Evolutionary conservation across 2,113 vertebrate species (phyloP), one percentile per base, ranked within the genome.

Genomic region (Clarias magur): DNA sequence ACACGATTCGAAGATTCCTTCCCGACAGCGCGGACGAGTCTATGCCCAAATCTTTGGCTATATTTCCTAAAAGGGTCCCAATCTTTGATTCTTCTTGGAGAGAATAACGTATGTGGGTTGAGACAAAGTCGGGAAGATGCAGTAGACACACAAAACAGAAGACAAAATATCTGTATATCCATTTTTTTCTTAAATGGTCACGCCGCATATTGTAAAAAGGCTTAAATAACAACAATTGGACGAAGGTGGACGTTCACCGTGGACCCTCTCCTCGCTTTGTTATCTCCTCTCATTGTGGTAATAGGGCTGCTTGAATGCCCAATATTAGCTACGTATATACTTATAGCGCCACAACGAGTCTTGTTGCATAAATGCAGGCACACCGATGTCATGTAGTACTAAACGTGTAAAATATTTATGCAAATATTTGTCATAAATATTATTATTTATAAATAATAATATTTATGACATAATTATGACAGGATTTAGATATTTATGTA

Each of bases 1-100:
- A 92, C 21, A 94, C 91, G 1, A 95, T 92, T 2, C 95, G 93
- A 21, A 95, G 91, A 85, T 94, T 94, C 67, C 94, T 93, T 0
- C 89, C 91, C 13, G 82, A 1, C 76, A 94, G 19, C 85, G 87
- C 88, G 4, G 90, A 89, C 0, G 89, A 42, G 86, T 95, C 93
- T 62, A 95, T 88, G 57, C 93, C 94, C 25, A 96, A 90, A 84
- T 96, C 94, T 85, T 95, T 95, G n/a, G 93, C 94, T 38, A 96
- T 85, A 91, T 96, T 94, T 63, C 94, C 95, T 80, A 96, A 91
- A 0, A 88, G 80, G 0, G 92, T 87, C 0, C 93, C 94, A 0
- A 72, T 25, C 87, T 93, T 93, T 12, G 90, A 80, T 89, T 95
- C 95, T 38, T 96, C 95, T 27, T 92, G 93, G 34, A 95, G 84